Base-by-base conservation (phyloP, 35 echinoderm and acorn worm species). In the Heliocidaris erythrogramma region DNA sequence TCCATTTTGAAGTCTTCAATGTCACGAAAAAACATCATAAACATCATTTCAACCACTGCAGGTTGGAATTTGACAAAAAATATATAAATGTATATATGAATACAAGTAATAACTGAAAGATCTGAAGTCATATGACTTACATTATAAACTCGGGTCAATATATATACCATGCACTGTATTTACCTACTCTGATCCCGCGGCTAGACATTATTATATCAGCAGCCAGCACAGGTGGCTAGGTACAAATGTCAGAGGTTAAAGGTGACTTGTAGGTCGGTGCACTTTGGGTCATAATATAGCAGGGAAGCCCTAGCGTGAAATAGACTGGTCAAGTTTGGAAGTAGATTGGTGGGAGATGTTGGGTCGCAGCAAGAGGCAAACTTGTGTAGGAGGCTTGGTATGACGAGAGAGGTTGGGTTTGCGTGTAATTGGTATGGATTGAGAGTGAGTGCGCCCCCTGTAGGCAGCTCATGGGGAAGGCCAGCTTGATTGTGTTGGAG, bases 281-380 rank as follows among this genome's bases (percentile, higher is more conserved):
- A 50, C 91, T 92, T 92, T 92, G 47, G 91, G 91, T 59, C 49
- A 52, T 50, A 92, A 92, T 52, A 92, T 92, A 48, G 91, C 31
- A 92, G 91, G 91, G 29, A 92, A 30, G 47, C 91, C 65, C 27
- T 48, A 48, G 47, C 87, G 91, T 48, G 90, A 92, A 16, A 32
- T 49, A 92, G 90, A 92, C 27, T 92, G 91, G 91, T 92, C 91
- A 92, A 92, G 91, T 92, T 92, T 92, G 49, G 86, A 84, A 84
- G 35, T 42, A 42, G 86, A 92, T 91, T 91, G 89, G 89, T 91
- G 17, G 89, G 50, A 18, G 31, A 21, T 12, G 49, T 92, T 50
- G 91, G 91, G 91, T 92, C 30, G 91, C 49, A n/a, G 32, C 14
- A 92, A 30, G 50, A 59, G 91, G 48, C 48, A 48, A 48, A 92